These are phyloP conservation scores for Coregonus ussuriensis DNA, from an alignment of 2,797 vertebrate species.

Conservation along the genomic window DNA sequence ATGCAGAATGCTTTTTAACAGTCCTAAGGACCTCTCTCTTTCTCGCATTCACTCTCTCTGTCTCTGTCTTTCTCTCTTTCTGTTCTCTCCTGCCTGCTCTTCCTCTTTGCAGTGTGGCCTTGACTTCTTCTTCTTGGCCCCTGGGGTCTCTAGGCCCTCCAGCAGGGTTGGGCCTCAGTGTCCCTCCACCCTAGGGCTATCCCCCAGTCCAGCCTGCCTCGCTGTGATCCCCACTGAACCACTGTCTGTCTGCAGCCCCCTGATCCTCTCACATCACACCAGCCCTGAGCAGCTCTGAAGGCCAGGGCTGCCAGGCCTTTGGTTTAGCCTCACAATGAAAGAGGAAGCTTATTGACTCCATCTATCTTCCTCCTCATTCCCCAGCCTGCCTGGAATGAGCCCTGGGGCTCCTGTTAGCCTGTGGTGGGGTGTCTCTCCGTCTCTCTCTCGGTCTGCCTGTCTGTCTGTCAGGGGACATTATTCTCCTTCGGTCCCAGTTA, in stretches of 20 bases:
- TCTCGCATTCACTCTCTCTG: no score
- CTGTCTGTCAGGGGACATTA: conserved; percentile 39
- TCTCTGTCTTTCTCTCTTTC: no score
- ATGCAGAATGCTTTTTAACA: no score
- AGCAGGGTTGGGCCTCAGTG: conserved; percentile 37
- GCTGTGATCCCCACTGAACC: conserved; percentile 57
- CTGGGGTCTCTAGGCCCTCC: conserved; percentile 10
- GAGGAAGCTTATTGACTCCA: conserved; percentile 70
- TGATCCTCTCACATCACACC: background rate
- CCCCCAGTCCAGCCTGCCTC: conserved; percentile 37
- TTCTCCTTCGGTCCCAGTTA: conserved; percentile 72
- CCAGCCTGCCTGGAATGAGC: conserved; percentile 67
- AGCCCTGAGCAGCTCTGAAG: conserved; percentile 45
- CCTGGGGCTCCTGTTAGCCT: conserved; percentile 67
- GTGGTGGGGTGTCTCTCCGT: conserved; percentile 24
- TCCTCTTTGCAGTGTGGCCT: no score
- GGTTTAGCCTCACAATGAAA: conserved; percentile 64
- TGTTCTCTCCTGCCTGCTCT: no score
- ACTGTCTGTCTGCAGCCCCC: conserved; percentile 8
- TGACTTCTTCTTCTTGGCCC: no score
- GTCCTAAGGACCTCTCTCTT: conserved; percentile 6
- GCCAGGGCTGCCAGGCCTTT: conserved; percentile 35
- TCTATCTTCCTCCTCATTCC: conserved; percentile 46
- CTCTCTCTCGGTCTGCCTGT: conserved; percentile 1
- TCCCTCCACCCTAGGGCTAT: conserved; percentile 25